phyloP scores from a whole-genome alignment of 2,888 invertebrate species.

The Protodeltote pygarga region DNA sequence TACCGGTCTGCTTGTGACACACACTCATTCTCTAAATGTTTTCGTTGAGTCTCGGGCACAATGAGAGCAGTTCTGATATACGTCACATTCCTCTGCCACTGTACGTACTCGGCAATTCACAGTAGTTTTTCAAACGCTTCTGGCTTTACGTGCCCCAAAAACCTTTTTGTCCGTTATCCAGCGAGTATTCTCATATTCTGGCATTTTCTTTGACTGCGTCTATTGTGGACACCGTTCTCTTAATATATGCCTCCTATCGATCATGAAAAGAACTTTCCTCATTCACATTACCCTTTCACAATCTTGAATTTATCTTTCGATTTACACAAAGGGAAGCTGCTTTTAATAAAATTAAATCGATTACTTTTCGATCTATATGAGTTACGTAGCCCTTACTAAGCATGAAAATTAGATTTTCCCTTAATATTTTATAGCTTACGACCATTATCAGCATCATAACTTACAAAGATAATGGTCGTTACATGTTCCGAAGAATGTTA shows the following conservation, averaged over 20 bases:
- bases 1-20: constrained; percentile 62
- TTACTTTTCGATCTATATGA: neutral
- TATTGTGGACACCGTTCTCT: constrained; percentile 48
- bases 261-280: constrained; percentile 46
- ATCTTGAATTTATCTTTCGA: constrained; percentile 28
- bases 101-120: constrained; percentile 48
- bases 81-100: constrained; percentile 51
- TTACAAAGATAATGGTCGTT: constrained; percentile 58
- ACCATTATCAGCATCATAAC: constrained; percentile 51
- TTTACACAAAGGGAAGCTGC: constrained; percentile 1
- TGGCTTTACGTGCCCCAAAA: constrained; percentile 51
- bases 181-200: constrained; percentile 51
- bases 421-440: constrained; percentile 39
- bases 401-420: constrained; percentile 28
- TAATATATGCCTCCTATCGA: constrained; percentile 52
- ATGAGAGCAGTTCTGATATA: constrained; percentile 52
- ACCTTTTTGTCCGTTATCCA: constrained; percentile 51
- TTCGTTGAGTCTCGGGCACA: constrained; percentile 56
- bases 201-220: constrained; percentile 51
- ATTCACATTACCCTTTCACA: constrained; percentile 46
- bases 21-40: constrained; percentile 69
- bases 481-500: constrained; percentile 52
- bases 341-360: constrained; percentile 24
- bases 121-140: constrained; percentile 56
- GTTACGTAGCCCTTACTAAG: constrained; percentile 3